phyloP scores from a whole-genome alignment of 2,113 vertebrate species.

The Hucho hucho region DNA sequence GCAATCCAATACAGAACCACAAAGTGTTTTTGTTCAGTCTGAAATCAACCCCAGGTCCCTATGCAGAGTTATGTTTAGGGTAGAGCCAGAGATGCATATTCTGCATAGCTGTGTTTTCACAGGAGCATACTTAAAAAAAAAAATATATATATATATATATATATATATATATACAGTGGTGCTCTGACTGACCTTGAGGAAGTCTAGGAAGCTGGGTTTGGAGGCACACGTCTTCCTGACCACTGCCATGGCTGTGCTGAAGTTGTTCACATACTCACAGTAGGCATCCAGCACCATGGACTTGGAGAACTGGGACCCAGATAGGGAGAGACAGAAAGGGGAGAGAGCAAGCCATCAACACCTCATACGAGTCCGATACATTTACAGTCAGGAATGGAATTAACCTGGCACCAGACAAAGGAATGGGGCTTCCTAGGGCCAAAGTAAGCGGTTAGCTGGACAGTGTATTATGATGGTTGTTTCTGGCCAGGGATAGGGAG shows the following conservation, averaged over 20 bases:
- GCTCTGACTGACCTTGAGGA: constrained; percentile 84
- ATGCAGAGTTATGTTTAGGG: too few relatives aligned
- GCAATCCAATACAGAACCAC: not conserved
- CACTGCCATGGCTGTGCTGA: constrained; percentile 90
- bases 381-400: not conserved
- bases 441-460: constrained; percentile 6
- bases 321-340: constrained; percentile 1
- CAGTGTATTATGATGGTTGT: not conserved
- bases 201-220: constrained; percentile 91
- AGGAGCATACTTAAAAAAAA: not conserved
- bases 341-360: not conserved
- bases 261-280: constrained; percentile 97
- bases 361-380: not conserved
- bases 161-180: not conserved
- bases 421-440: not conserved
- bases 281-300: constrained; percentile 98
- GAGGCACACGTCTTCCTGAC: constrained; percentile 88
- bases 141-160: not conserved
- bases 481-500: constrained; percentile 13
- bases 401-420: not conserved
- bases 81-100: not conserved
- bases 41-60: too few relatives aligned
- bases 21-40: not conserved
- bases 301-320: constrained; percentile 87
- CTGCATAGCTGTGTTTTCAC: not conserved